Base-by-base conservation (phyloP, 2,888 invertebrate species). In the Platerodrilus igneus region DNA sequence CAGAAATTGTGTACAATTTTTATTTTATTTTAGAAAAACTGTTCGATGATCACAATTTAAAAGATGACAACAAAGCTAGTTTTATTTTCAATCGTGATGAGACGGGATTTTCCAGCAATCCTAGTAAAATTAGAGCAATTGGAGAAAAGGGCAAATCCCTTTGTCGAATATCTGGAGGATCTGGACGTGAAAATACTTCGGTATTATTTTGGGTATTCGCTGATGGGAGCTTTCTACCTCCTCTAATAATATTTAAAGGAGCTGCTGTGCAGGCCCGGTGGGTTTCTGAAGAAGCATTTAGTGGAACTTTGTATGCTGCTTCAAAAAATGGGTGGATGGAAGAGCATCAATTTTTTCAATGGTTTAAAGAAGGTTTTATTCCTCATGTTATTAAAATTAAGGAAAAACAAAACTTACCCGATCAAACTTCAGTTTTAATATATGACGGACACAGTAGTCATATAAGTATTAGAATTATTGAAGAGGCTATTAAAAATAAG, bases 261-360 rank as follows among this genome's bases (percentile, higher is more conserved):
- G 40, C 19, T 11, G 40, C 45, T 13, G 48, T 54, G 5, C 52
- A 50, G 37, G 39, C 50, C 5, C 20, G 41, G 13, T 37, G 41
- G 41, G 19, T 31, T 5, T 43, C 43, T 9, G 21, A n/a, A 9
- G 16, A 2, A 6, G 26, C 45, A 18, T 47, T 37, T 35, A 46
- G 45, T 13, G 49, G 51, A 18, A 52, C 51, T n/a, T n/a, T n/a
- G 18, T 48, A 52, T 27, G 29, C 47, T 3, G 47, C 45, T 20
- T 43, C 51, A 11, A 27, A 21, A n/a, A 50, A 54, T 27, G 52
- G 52, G 4, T 53, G 52, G 50, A 53, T 53, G 50, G 49, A 52
- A 34, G 39, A 39, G 15, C 43, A 38, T 8, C 38, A 39, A 20
- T 43, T 40, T 20, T 40, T 33, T 19, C 17, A 43, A 16, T 43